Conservation (phyloP, 1,140 invertebrate genomes). For the Drosophila parabipectinata region DNA sequence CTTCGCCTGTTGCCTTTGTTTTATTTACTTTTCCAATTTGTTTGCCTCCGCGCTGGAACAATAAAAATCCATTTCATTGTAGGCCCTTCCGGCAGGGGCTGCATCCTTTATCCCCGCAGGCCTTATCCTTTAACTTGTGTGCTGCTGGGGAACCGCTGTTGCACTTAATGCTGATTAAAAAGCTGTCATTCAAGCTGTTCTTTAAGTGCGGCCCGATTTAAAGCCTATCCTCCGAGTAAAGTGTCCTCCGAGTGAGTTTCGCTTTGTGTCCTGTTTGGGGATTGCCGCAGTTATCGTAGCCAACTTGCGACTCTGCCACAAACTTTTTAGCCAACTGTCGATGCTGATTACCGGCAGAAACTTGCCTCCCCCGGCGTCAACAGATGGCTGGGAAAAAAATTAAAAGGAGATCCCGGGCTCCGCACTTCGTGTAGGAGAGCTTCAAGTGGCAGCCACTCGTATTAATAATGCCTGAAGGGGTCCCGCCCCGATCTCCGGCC, state of each 20-base stretch:
- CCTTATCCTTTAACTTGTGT: slow-evolving; percentile 38
- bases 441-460: slow-evolving; percentile 62
- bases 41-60: slow-evolving; percentile 61
- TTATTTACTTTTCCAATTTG: slow-evolving; percentile 79
- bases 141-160: slow-evolving; percentile 11
- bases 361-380: slow-evolving; percentile 5
- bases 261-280: not conserved
- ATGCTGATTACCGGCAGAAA: slow-evolving; percentile 61
- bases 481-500: not conserved
- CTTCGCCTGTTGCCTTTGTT: slow-evolving; percentile 55
- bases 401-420: slow-evolving; percentile 1
- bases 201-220: slow-evolving; percentile 38
- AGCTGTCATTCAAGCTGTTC: slow-evolving; percentile 21
- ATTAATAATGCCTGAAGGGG: slow-evolving; percentile 68
- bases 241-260: slow-evolving; percentile 24
- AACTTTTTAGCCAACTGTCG: slow-evolving; percentile 72
- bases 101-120: slow-evolving; percentile 21
- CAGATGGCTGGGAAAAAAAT: slow-evolving; percentile 4
- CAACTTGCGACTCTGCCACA: slow-evolving; percentile 53
- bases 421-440: slow-evolving; percentile 5
- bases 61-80: slow-evolving; percentile 74
- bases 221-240: slow-evolving; percentile 43
- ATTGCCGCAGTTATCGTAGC: slow-evolving; percentile 42
- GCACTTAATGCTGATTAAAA: slow-evolving; percentile 72
- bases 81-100: slow-evolving; percentile 11